Evolutionary conservation across 2,797 vertebrate species (phyloP).

Genomic region (Enteromius viviparus): DNA sequence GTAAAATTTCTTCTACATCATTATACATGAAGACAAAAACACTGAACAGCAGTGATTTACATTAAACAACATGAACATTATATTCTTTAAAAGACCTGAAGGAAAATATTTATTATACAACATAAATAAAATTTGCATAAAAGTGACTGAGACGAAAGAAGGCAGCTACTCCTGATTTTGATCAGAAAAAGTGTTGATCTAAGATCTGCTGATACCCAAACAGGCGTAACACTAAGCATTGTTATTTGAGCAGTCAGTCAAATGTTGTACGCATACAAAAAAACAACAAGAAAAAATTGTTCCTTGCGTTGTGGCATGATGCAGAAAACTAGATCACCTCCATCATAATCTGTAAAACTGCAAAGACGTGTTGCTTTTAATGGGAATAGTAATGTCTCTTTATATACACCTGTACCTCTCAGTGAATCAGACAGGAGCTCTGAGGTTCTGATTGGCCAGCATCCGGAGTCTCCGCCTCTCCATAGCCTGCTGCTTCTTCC

Average conservation of each 20-base stretch:
- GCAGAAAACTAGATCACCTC: not conserved
- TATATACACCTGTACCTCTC: not conserved
- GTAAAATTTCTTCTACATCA: not conserved
- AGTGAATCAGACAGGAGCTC: constrained; percentile 64
- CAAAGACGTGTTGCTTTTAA: not conserved
- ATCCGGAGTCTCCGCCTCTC: constrained; percentile 81
- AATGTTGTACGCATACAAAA: not conserved
- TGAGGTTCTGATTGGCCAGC: constrained; percentile 68
- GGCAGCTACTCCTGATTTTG: not conserved
- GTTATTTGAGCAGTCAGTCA: not conserved
- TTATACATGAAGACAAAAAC: not conserved
- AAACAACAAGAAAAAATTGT: not conserved
- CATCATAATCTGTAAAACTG: not conserved
- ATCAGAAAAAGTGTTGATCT: not conserved
- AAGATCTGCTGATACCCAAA: not conserved
- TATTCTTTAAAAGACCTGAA: not conserved
- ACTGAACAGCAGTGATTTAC: not conserved
- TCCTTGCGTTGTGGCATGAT: not conserved
- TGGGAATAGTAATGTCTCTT: not conserved
- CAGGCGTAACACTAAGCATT: not conserved
- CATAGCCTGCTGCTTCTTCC: constrained; percentile 90
- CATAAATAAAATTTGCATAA: not conserved
- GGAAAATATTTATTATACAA: constrained; percentile 8
- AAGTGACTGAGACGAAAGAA: not conserved
- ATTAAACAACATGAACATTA: not conserved